These are phyloP conservation scores for Dermatemys mawii DNA, from an alignment of 2,113 vertebrate species.

Conservation along the genomic window DNA sequence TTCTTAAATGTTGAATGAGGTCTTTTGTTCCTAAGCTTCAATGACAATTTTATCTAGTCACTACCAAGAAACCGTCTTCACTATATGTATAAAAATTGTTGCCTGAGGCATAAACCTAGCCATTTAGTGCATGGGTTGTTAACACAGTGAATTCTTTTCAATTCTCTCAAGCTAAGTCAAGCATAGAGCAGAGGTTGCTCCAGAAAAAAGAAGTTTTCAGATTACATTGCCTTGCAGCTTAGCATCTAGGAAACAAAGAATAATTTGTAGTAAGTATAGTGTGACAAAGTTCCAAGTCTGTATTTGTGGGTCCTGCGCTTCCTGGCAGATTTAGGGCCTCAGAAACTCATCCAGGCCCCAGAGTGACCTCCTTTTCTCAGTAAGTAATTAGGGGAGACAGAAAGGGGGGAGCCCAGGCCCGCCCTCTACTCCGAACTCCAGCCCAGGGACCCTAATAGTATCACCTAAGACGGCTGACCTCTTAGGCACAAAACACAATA, in stretches of 20 bases:
- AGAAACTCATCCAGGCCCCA: too few species aligned
- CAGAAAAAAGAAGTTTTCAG: not conserved
- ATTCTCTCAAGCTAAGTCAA: slow-evolving; percentile 17
- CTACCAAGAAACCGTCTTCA: not conserved
- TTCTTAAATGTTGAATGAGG: not conserved
- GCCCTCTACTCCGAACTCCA: too few species aligned
- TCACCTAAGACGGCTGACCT: too few species aligned
- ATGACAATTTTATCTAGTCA: not conserved
- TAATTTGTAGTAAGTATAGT: not conserved
- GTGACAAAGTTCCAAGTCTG: too few species aligned
- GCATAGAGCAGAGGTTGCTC: not conserved
- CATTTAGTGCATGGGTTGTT: not conserved
- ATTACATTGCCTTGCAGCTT: not conserved
- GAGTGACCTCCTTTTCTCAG: too few species aligned
- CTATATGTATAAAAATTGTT: not conserved
- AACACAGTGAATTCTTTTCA: not conserved
- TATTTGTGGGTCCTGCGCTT: too few species aligned
- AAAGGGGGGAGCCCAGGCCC: too few species aligned
- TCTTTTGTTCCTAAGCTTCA: not conserved
- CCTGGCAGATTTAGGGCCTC: too few species aligned
- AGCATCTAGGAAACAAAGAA: not conserved
- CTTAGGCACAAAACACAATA: too few species aligned
- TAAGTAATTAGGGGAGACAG: too few species aligned
- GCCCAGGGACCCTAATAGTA: too few species aligned
- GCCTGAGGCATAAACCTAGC: not conserved